These are phyloP conservation scores for Tridacna gigas DNA, from an alignment of 2,888 invertebrate genomes.

Conservation along the genomic window DNA sequence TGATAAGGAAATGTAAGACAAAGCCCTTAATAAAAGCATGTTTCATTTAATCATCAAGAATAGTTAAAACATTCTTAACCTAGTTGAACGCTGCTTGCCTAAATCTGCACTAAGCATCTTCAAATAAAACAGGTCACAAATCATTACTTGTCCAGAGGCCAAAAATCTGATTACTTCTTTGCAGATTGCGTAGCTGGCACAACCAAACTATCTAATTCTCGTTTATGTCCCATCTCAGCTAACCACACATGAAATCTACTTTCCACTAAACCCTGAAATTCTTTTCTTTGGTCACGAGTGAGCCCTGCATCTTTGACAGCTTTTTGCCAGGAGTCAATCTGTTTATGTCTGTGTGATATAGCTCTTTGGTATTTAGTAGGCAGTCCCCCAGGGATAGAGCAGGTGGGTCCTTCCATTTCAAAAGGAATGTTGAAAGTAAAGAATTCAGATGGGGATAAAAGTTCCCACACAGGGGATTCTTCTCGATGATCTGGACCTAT, in stretches of 20 bases:
- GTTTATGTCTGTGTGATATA: slow-evolving; percentile 76
- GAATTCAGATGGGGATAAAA: slow-evolving; percentile 81
- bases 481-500: slow-evolving; percentile 83
- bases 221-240: slow-evolving; percentile 81
- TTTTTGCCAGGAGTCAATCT: slow-evolving; percentile 83
- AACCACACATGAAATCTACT: slow-evolving; percentile 83
- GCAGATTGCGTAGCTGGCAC: slow-evolving; percentile 50
- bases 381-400: slow-evolving; percentile 80
- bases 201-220: slow-evolving; percentile 82
- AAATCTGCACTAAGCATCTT: too few species aligned
- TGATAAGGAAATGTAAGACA: too few species aligned
- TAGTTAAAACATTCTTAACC: too few species aligned
- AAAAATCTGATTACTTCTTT: slow-evolving; percentile 21
- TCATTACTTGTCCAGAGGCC: too few species aligned
- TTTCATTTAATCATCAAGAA: too few species aligned
- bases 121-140: too few species aligned
- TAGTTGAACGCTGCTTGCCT: too few species aligned
- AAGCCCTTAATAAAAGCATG: too few species aligned
- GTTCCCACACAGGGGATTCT: slow-evolving; percentile 81
- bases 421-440: slow-evolving; percentile 83
- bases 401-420: slow-evolving; percentile 81
- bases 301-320: slow-evolving; percentile 82
- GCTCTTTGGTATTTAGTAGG: slow-evolving; percentile 81
- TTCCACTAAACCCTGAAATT: slow-evolving; percentile 83
- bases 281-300: slow-evolving; percentile 79